These are phyloP conservation scores for Drosophila pseudoobscura DNA, from an alignment of 1,140 invertebrate genomes.

Conservation along the genomic window DNA sequence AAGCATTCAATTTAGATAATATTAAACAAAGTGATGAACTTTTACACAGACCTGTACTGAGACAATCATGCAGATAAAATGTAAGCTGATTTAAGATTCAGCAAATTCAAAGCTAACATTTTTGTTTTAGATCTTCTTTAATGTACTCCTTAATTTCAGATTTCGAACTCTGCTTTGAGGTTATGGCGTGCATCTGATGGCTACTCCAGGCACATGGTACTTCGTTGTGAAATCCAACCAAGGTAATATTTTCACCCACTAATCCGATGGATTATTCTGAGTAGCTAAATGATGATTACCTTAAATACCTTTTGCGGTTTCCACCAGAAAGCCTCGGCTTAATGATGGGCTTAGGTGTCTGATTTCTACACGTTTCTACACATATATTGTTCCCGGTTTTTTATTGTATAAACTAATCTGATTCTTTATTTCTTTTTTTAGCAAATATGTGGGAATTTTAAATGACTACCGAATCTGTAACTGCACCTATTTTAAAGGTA, in stretches of 20 bases:
- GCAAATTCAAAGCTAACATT: background rate
- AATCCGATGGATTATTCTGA: background rate
- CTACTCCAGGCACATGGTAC: background rate
- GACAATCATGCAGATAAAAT: constrained; percentile 49
- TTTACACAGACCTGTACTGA: constrained; percentile 74
- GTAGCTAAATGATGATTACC: constrained; percentile 68
- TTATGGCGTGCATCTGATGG: too few species aligned
- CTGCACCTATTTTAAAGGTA: too few species aligned
- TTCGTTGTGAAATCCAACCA: too few species aligned
- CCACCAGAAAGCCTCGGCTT: constrained; percentile 85
- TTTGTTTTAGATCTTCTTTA: background rate
- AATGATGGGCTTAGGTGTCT: constrained; percentile 85
- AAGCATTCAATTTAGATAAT: constrained; percentile 1
- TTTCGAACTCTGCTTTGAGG: background rate
- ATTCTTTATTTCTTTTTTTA: too few species aligned
- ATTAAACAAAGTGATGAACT: constrained; percentile 47
- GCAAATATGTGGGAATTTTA: too few species aligned
- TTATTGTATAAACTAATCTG: too few species aligned
- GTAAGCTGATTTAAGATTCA: constrained; percentile 48
- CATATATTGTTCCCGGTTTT: too few species aligned
- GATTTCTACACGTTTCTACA: constrained; percentile 66
- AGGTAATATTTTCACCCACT: constrained; percentile 23
- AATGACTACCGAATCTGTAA: too few species aligned
- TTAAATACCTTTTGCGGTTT: constrained; percentile 88
- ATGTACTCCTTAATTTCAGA: constrained; percentile 5